Conservation (phyloP, 2,113 vertebrate species). For the Phrynocephalus versicolor region DNA sequence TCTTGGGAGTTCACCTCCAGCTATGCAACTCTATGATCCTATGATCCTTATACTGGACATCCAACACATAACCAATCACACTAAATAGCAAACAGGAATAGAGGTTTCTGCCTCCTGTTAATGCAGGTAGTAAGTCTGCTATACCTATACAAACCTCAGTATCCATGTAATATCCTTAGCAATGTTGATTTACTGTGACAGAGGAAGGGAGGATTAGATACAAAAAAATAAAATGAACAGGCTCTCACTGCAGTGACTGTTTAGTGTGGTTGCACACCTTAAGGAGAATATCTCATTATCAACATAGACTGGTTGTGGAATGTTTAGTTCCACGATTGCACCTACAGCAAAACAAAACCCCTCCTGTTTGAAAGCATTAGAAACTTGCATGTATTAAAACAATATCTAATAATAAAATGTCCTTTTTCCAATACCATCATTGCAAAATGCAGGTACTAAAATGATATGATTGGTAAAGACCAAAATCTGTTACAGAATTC, state of each 20-base stretch:
- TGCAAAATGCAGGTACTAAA: background rate
- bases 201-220: background rate
- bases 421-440: background rate
- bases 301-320: background rate
- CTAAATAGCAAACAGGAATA: background rate
- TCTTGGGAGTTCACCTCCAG: too few species aligned
- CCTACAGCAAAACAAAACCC: background rate
- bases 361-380: background rate
- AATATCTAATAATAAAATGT: background rate
- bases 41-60: too few species aligned
- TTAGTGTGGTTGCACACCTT: background rate
- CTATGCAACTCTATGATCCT: too few species aligned
- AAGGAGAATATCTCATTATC: background rate
- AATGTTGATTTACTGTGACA: background rate
- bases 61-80: too few species aligned
- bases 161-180: background rate
- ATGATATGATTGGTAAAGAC: background rate
- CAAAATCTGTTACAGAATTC: background rate
- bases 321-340: background rate
- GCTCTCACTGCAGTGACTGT: background rate
- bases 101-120: constrained; percentile 9
- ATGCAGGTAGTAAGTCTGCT: background rate
- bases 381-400: background rate
- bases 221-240: background rate
- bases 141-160: background rate